phyloP scores from a whole-genome alignment of 2,113 vertebrate genomes.

The Colossoma macropomum region DNA sequence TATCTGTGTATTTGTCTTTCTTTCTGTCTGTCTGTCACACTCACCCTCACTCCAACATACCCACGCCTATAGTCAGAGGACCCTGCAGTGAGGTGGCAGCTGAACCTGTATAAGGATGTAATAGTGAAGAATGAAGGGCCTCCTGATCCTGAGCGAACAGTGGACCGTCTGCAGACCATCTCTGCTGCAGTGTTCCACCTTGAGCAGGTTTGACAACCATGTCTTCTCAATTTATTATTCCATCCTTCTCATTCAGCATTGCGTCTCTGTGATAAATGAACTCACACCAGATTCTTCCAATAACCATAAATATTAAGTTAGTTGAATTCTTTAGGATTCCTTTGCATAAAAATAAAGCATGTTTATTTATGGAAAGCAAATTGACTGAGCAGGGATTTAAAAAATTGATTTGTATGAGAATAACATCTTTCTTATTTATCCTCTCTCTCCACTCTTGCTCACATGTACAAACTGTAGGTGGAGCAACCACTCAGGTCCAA shows the following conservation, averaged over 20 bases:
- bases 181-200: constrained; percentile 96
- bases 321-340: background rate
- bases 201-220: constrained; percentile 77
- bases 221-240: background rate
- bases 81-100: constrained; percentile 95
- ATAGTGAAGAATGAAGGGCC: constrained; percentile 83
- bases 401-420: background rate
- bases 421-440: background rate
- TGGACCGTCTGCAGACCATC: constrained; percentile 95
- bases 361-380: background rate
- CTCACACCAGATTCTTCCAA: background rate
- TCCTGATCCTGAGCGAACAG: constrained; percentile 85
- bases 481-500: constrained; percentile 97
- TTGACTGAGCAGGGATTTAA: background rate
- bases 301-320: background rate
- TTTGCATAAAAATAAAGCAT: no score
- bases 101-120: constrained; percentile 95
- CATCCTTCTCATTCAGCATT: background rate
- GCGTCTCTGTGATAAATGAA: background rate
- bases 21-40: no score
- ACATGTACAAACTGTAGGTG: constrained; percentile 77
- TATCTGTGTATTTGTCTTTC: no score
- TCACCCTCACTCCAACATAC: no score
- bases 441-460: background rate
- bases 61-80: constrained; percentile 85